phyloP scores from a whole-genome alignment of 2,797 vertebrate genomes.

The Protonibea diacanthus region DNA sequence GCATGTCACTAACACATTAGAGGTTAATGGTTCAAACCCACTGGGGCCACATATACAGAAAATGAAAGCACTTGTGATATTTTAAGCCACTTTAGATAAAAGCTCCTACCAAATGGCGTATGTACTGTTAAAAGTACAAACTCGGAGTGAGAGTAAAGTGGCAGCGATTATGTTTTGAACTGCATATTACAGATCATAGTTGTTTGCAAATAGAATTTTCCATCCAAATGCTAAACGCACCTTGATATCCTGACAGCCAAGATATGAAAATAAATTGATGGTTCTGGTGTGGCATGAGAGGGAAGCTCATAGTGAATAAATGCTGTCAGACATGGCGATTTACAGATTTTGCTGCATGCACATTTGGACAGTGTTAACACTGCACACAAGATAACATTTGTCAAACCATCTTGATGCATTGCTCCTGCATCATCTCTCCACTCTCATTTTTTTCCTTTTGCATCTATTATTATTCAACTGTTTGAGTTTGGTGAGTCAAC shows the following conservation, averaged over 20 bases:
- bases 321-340: slow-evolving; percentile 6
- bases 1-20: slow-evolving; percentile 32
- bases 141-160: slow-evolving; percentile 29
- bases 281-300: slow-evolving; percentile 10
- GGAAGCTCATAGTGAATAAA: slow-evolving; percentile 5
- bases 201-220: slow-evolving; percentile 63
- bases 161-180: slow-evolving; percentile 46
- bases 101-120: slow-evolving; percentile 30
- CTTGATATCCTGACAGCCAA: slow-evolving; percentile 47
- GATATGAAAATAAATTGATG: slow-evolving; percentile 49
- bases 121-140: slow-evolving; percentile 26
- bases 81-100: slow-evolving; percentile 59
- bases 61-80: slow-evolving; percentile 42
- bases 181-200: slow-evolving; percentile 40
- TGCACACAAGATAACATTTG: not conserved
- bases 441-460: slow-evolving; percentile 3
- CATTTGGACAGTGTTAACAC: slow-evolving; percentile 16
- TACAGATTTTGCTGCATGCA: slow-evolving; percentile 4
- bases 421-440: not conserved
- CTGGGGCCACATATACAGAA: slow-evolving; percentile 8
- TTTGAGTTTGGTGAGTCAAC: slow-evolving; percentile 8
- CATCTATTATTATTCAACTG: slow-evolving; percentile 16
- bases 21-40: slow-evolving; percentile 51
- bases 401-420: not conserved
- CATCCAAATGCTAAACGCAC: slow-evolving; percentile 33